Base-by-base conservation (phyloP, 2,797 vertebrate genomes). In the Ciconia nigra region DNA sequence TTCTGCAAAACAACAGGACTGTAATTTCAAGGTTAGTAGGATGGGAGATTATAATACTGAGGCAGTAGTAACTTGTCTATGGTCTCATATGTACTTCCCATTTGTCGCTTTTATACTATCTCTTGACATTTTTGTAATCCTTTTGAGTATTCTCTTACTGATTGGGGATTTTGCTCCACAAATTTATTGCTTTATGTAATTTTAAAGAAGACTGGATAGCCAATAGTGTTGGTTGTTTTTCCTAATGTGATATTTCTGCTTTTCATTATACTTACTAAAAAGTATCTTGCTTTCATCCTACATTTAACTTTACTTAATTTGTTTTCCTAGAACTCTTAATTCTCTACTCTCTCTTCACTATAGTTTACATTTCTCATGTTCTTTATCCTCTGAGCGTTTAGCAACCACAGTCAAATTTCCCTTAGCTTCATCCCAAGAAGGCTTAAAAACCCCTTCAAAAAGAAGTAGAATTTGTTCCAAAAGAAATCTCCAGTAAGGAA, bases 401-500 rank as follows among this genome's bases (percentile, higher is more conserved):
- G 26, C 39, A 91, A 58, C 26, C 26, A 76, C 55, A 62, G 33
- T 63, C 16, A 87, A 70, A 92, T 70, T 66, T n/a, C 46, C 16
- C 39, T 90, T 63, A 69, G 37, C n/a, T 82, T 86, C 20, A 66
- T 83, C 31, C 31, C 66, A 65, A 69, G 42, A 66, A 87, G 18
- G 24, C 13, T 85, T 78, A 66, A 96, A 96, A 87, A 4, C 1
- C 29, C 42, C 35, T 85, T 84, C 33, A 65, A 72, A 93, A 93
- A 92, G 14, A 46, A 54, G 33, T 5, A 67, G 57, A 49, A 72
- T 90, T 71, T 74, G 4, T 73, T 83, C 29, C 46, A 72, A 73
- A 84, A 87, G 58, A 80, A 87, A 80, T 77, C 15, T 90, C 63
- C 65, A 54, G n/a, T 13, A 74, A 79, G 66, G 73, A 96, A 92